Base-by-base conservation (phyloP, 2,797 vertebrate species). In the Gephyroberyx darwinii region DNA sequence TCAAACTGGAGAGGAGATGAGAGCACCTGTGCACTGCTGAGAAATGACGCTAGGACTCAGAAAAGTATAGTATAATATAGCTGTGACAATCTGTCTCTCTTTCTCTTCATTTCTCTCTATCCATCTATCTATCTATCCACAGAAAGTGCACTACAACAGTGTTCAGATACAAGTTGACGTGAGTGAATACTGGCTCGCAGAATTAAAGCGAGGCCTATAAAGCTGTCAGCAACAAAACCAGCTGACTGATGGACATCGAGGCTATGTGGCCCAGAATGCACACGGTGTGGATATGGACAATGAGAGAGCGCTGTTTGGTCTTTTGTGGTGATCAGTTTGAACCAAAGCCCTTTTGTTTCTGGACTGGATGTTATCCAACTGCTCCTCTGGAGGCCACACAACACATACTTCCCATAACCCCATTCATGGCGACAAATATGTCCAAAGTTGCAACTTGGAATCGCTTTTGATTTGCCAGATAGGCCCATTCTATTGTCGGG, bases 311-410 rank as follows among this genome's bases (percentile, higher is more conserved):
- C 54, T 30, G 69, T 81, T 82, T 26, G 77, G 82, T 77, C 86
- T 86, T 26, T 86, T 90, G 85, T 85, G 77, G 41, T 4, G 43
- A 78, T 84, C 78, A 57, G 76, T 71, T 88, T 74, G 80, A 78
- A 83, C 85, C 87, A 88, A 86, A 84, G 84, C 64, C 64, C 81
- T 70, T 89, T 92, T 92, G 90, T 92, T 79, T 89, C 84, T 61
- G 37, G 7, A 39, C 77, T 91, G 87, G 91, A 88, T n/a, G 70
- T 62, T 71, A 75, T 89, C 90, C 90, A 93, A 84, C 68, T 70
- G 51, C 71, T 85, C 51, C 80, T 88, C 85, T 89, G 81, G 82
- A 89, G 79, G 80, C 84, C 67, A 55, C 48, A 69, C 79, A 85
- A 85, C 71, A 63, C 86, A 89, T 81, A 84, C 82, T 89, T 90